Conservation (phyloP, 2,888 invertebrate species). For the Drosophila multiciliata region DNA sequence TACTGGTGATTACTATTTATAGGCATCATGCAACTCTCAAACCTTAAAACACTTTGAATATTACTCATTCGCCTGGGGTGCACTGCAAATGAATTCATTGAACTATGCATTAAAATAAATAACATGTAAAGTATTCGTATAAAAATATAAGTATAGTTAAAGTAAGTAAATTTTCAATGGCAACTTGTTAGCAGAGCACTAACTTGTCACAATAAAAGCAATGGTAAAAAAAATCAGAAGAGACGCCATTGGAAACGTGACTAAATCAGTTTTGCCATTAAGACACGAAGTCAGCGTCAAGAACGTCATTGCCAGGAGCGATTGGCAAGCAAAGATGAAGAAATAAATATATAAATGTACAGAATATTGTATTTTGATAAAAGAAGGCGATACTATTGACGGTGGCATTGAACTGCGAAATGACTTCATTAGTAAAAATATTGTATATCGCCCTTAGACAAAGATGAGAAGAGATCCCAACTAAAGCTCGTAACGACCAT, state of each 20-base stretch:
- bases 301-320: slow-evolving; percentile 24
- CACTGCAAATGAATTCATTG: slow-evolving; percentile 5
- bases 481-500: slow-evolving; percentile 35
- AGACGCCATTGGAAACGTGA: slow-evolving; percentile 71
- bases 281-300: slow-evolving; percentile 63
- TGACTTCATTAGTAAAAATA: slow-evolving; percentile 81
- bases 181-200: slow-evolving; percentile 53
- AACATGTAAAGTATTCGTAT: slow-evolving; percentile 7
- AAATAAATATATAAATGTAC: slow-evolving; percentile 48
- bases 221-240: slow-evolving; percentile 15
- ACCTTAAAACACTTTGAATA: slow-evolving; percentile 16
- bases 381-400: slow-evolving; percentile 19
- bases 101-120: slow-evolving; percentile 46
- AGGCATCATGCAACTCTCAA: slow-evolving; percentile 31
- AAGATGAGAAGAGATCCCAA: slow-evolving; percentile 13
- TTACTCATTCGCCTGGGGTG: slow-evolving; percentile 53
- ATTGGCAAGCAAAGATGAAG: slow-evolving; percentile 69
- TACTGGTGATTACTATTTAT: slow-evolving; percentile 30
- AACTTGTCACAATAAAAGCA: slow-evolving; percentile 62
- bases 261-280: slow-evolving; percentile 78
- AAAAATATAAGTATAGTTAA: slow-evolving; percentile 25
- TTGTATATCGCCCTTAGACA: slow-evolving; percentile 50
- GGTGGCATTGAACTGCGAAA: slow-evolving; percentile 76
- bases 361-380: slow-evolving; percentile 4
- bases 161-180: slow-evolving; percentile 49